A percentile compares a stretch with the other conserved stretches of the same genome.
Evolutionary conservation across 2,888 invertebrate genomes (phyloP).

Genomic region (Diadromus collaris): DNA sequence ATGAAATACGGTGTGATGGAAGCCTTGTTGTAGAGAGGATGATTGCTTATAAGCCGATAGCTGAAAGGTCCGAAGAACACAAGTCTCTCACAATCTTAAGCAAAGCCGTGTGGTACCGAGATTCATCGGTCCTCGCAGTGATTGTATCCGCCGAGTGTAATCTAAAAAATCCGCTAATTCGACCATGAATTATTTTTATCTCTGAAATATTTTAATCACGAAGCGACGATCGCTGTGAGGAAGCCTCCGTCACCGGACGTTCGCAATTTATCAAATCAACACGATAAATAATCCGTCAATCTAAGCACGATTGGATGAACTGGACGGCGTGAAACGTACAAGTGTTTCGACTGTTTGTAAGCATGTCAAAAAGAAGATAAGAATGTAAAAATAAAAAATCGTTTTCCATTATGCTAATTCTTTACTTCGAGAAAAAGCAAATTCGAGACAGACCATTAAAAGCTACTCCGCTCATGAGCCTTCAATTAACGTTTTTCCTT

Average conservation of each 20-base stretch:
- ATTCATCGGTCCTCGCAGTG: neutral
- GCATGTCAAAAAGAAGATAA: neutral
- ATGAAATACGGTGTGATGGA: neutral
- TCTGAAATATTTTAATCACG: too few species aligned
- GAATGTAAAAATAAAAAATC: neutral
- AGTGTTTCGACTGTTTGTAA: neutral
- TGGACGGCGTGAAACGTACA: too few species aligned
- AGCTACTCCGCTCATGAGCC: too few species aligned
- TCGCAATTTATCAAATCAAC: too few species aligned
- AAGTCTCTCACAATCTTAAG: neutral
- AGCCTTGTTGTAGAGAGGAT: too few species aligned
- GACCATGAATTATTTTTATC: neutral
- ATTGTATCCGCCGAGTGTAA: neutral
- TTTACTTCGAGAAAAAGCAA: neutral
- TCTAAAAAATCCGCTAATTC: neutral
- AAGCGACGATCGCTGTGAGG: too few species aligned
- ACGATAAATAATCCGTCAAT: too few species aligned
- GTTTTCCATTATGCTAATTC: neutral
- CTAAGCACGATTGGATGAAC: too few species aligned
- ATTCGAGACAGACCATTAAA: neutral
- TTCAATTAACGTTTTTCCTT: neutral
- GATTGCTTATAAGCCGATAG: too few species aligned
- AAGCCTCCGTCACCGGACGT: too few species aligned
- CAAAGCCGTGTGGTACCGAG: neutral
- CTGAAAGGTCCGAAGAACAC: neutral